These are phyloP conservation scores for Eupleurogrammus muticus DNA, from an alignment of 2,797 vertebrate genomes.

Conservation along the genomic window DNA sequence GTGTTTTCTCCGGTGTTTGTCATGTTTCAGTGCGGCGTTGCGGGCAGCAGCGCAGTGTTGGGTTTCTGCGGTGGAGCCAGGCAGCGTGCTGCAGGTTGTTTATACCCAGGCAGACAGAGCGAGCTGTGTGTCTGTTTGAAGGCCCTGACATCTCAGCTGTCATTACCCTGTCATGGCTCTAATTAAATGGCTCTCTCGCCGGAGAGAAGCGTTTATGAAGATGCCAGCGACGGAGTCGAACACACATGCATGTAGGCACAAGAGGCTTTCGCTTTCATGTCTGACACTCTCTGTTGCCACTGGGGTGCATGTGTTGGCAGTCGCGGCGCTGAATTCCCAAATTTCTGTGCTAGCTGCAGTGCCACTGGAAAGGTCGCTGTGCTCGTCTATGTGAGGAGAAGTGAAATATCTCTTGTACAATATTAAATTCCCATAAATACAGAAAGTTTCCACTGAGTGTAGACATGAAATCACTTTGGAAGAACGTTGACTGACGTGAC, in stretches of 20 bases:
- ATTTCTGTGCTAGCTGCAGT: conserved; percentile 56
- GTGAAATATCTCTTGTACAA: conserved; percentile 34
- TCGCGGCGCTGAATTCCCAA: conserved; percentile 64
- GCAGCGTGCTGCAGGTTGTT: conserved; percentile 70
- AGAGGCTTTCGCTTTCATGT: conserved; percentile 71
- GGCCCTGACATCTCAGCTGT: conserved; percentile 75
- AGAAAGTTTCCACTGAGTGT: conserved; percentile 25
- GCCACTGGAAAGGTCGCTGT: conserved; percentile 49
- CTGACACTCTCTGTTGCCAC: conserved; percentile 69
- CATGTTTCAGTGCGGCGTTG: conserved; percentile 52
- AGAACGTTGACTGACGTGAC: conserved; percentile 34
- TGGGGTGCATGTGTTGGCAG: conserved; percentile 72
- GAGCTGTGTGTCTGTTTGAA: conserved; percentile 71
- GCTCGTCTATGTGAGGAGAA: conserved; percentile 36
- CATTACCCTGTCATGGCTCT: conserved; percentile 82
- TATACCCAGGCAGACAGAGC: conserved; percentile 71
- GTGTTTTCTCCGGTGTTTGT: conserved; percentile 59
- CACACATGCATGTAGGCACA: conserved; percentile 29
- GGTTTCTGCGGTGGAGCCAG: conserved; percentile 70
- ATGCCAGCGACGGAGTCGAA: conserved; percentile 67
- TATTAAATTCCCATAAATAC: conserved; percentile 62
- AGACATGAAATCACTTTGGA: conserved; percentile 49
- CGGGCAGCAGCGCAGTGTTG: conserved; percentile 55
- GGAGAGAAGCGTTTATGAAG: conserved; percentile 72
- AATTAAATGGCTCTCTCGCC: conserved; percentile 78